Base-by-base conservation (phyloP, 2,888 invertebrate genomes). In the Thera britannica region DNA sequence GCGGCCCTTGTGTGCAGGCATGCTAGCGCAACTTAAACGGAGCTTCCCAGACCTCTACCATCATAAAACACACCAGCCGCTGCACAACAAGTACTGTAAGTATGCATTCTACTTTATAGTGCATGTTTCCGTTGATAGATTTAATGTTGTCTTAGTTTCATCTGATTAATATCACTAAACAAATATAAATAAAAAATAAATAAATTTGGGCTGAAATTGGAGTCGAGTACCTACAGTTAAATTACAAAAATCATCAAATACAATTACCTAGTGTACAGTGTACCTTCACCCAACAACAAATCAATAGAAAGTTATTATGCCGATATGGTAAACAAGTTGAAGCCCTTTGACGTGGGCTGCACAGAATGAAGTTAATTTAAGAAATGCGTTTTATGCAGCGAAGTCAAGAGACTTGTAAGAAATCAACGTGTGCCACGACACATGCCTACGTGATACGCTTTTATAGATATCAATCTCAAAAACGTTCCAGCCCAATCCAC, bases 1-100 rank as follows among this genome's bases (percentile, higher is more conserved):
- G 93, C 92, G 89, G 92, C 93, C 92, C 92, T 93, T 93, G 93
- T 93, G 92, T 96, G 95, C 95, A 97, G 97, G 97, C 96, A 96
- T 97, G 96, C 95, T 97, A 95, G 96, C 96, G 94, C 96, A 97
- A 94, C 96, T 97, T 94, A 97, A 97, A 96, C 95, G 97, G 95
- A 97, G 97, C 95, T 96, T 97, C 94, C 97, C 97, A 90, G 97
- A 97, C 94, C 96, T 97, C 90, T 96, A 96, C 94, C 95, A 96
- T 93, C 93, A 93, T 93, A 96, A 96, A 95, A 96, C 95, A 85
- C 96, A 96, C 89, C 96, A 96, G 94, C 96, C 96, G 87, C 94
- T 96, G 85, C 95, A 96, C 93, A 96, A 96, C 95, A 96, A 96
- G 92, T 95, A 95, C 92, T 94, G 94, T 94, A 90, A 94, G 94